Evolutionary conservation across 2,888 invertebrate genomes (phyloP).

Genomic region (Tenodera sinensis): DNA sequence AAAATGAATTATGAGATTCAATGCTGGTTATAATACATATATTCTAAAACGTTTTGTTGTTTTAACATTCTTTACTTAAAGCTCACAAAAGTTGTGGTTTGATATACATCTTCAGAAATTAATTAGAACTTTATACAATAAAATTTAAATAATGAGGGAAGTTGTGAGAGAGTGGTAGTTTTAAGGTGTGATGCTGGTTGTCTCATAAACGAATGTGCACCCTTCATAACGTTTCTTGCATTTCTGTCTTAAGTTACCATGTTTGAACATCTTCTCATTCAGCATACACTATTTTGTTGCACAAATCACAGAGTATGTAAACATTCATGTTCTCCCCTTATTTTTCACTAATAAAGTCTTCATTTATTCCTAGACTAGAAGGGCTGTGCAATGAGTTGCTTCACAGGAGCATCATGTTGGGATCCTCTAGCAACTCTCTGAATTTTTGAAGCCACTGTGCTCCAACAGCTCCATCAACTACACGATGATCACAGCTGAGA

Average conservation of each 20-base stretch:
- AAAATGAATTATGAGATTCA: neutral
- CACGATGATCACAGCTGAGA: constrained; percentile 94
- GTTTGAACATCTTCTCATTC: neutral
- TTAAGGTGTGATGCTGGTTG: neutral
- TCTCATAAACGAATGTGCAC: neutral
- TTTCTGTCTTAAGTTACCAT: neutral
- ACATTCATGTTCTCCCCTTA: neutral
- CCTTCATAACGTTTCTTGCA: neutral
- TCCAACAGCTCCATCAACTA: constrained; percentile 96
- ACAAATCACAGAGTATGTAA: neutral
- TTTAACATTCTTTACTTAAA: neutral
- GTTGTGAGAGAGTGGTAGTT: no score
- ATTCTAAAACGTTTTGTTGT: neutral
- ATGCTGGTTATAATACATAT: neutral
- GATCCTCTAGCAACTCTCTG: constrained; percentile 84
- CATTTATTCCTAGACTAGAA: neutral
- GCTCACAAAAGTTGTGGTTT: no score
- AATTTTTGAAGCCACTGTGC: constrained; percentile 93
- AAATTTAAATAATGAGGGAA: neutral
- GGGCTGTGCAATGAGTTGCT: neutral
- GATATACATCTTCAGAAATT: no score
- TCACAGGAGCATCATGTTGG: constrained; percentile 89
- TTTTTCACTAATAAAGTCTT: neutral
- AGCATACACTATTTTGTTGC: neutral
- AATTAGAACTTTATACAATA: no score